Base-by-base conservation (phyloP, 2,888 invertebrate genomes). In the Drosophila phalerata region DNA sequence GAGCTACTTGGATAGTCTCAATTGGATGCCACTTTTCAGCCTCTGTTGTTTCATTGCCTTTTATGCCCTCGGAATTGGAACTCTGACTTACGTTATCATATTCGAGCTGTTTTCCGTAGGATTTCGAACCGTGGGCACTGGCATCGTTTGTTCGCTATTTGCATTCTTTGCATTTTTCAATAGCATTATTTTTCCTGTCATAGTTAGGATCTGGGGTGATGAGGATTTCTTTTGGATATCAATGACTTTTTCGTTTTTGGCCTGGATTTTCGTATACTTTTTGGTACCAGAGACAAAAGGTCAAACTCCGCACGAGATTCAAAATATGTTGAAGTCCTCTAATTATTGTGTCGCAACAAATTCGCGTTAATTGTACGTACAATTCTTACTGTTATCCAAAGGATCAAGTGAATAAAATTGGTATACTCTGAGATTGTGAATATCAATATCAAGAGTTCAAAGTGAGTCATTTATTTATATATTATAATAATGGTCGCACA, bases 31-130 rank as follows among this genome's bases (percentile, higher is more conserved):
- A 0, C 90, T 97, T 1, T 77, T 94, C 0, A 94, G 95, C 19
- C 91, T 97, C 2, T 95, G 96, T 34, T 70, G 96, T 3, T 97
- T 96, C 91, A 95, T 97, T 9, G 91, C 96, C 17, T 94, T 96
- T 5, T 97, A 97, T 92, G 96, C 96, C 0, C 81, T 97, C 11
- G 97, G 97, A 38, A 95, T 95, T 81, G 97, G 97, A 0, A 97
- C 97, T 0, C 95, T 97, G 38, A 97, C 97, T 0, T 85, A 81
- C 77, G 94, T 97, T 93, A 95, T 88, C 67, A 93, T 95, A 84
- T 94, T 96, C 0, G 97, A 97, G 91, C 93, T 97, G 22, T 96
- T 97, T 90, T 94, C 96, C 25, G 93, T 95, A 0, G 95, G 96
- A 82, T 95, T 96, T 55, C 96, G 96, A 90, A 95, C 94, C 0